Evolutionary conservation across 2,888 invertebrate species (phyloP).

Genomic region (Drosophila siamana): DNA sequence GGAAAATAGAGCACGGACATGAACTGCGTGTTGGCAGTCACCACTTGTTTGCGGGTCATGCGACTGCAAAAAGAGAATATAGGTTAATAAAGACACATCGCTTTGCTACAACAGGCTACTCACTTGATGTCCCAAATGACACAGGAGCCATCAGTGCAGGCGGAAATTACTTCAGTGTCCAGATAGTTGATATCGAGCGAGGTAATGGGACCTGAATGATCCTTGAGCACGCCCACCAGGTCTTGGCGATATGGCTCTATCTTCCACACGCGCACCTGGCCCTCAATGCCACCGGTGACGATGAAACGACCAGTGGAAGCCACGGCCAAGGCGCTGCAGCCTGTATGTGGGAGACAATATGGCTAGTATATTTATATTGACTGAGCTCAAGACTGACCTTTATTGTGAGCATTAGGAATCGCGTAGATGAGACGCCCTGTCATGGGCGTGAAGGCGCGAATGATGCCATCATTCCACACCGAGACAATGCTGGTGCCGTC

Average conservation of each 20-base stretch:
- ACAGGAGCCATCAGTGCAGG: constrained; percentile 96
- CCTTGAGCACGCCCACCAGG: constrained; percentile 92
- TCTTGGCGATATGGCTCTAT: constrained; percentile 89
- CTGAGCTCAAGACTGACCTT: constrained; percentile 80
- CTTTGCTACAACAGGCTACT: background rate
- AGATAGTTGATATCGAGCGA: constrained; percentile 91
- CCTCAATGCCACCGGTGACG: constrained; percentile 96
- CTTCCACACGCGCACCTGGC: constrained; percentile 95
- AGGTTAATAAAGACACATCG: background rate
- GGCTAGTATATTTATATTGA: background rate
- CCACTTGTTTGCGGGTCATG: constrained; percentile 91
- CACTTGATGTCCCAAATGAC: constrained; percentile 96
- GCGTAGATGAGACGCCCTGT: constrained; percentile 92
- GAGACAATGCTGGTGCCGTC: constrained; percentile 93
- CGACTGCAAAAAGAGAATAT: constrained; percentile 86
- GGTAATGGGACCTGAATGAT: constrained; percentile 95
- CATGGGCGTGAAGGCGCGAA: constrained; percentile 93
- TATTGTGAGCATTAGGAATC: constrained; percentile 95
- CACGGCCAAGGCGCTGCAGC: constrained; percentile 90
- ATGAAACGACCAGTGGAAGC: constrained; percentile 90
- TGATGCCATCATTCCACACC: constrained; percentile 94
- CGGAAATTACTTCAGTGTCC: constrained; percentile 93
- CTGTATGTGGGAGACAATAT: constrained; percentile 47
- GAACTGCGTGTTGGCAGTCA: constrained; percentile 94
- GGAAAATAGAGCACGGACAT: constrained; percentile 91